phyloP scores from a whole-genome alignment of 2,113 vertebrate species.

The Regulus satrapa region DNA sequence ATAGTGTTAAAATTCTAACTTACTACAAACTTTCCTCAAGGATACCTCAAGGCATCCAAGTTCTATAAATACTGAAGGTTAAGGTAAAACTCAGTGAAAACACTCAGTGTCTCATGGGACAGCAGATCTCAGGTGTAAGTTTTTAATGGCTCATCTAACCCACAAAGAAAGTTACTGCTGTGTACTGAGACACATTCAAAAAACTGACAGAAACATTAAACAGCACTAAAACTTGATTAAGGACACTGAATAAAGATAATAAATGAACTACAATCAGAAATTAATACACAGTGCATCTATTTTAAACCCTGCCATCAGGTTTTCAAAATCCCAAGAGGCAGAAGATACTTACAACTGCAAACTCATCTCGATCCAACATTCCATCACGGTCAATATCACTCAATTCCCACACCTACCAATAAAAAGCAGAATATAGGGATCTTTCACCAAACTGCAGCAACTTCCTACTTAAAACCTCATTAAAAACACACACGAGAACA shows the following conservation, averaged over 20 bases:
- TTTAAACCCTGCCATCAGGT: background rate
- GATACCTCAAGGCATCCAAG: background rate
- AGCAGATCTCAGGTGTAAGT: background rate
- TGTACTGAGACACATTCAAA: background rate
- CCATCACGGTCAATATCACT: conserved; percentile 97
- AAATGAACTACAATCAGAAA: background rate
- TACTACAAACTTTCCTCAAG: background rate
- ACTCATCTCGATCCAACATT: conserved; percentile 96
- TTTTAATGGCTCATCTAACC: background rate
- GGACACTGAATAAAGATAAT: background rate
- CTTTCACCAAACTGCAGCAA: background rate
- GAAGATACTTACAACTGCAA: conserved; percentile 91
- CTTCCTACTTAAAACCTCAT: background rate
- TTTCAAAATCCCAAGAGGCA: background rate
- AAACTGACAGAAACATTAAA: background rate
- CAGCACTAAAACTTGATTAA: background rate
- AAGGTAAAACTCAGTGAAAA: background rate
- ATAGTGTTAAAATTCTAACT: background rate
- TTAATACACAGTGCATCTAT: background rate
- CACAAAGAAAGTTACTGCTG: background rate
- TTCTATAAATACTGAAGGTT: background rate
- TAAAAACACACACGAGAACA: background rate
- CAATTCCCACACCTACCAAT: conserved; percentile 91
- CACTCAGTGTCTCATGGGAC: background rate
- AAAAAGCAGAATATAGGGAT: background rate